Conservation (phyloP, 2,888 invertebrate species). For the Acronicta psi region DNA sequence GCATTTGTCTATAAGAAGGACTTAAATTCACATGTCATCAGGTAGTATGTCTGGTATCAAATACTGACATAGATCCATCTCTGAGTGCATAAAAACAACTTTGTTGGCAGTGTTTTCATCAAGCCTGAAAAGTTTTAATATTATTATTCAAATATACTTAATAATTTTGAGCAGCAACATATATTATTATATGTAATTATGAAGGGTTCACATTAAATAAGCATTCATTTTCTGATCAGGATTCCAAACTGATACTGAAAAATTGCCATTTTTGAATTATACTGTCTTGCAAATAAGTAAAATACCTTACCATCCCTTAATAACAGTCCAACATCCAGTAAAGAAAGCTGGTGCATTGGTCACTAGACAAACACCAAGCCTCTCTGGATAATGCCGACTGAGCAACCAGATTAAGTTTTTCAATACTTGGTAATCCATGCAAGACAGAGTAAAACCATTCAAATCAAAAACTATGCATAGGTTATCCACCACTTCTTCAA, state of each 20-base stretch:
- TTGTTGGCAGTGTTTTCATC: conserved; percentile 94
- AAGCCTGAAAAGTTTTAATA: conserved; percentile 85
- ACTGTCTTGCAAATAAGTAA: neutral
- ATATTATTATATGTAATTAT: too few species aligned
- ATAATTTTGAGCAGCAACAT: too few species aligned
- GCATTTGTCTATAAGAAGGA: conserved; percentile 44
- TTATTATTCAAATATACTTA: neutral
- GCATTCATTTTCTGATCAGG: neutral
- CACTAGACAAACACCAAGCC: conserved; percentile 93
- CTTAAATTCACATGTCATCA: conserved; percentile 87
- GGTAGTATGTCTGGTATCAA: conserved; percentile 94
- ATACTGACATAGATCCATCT: conserved; percentile 92
- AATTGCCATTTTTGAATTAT: too few species aligned
- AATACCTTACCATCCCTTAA: conserved; percentile 91
- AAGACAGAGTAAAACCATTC: conserved; percentile 92
- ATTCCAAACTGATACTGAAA: too few species aligned
- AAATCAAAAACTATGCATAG: conserved; percentile 94
- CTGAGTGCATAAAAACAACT: conserved; percentile 92
- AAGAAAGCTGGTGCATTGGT: conserved; percentile 93
- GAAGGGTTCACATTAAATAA: too few species aligned
- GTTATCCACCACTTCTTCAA: conserved; percentile 94
- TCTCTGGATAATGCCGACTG: conserved; percentile 93
- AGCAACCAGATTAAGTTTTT: conserved; percentile 94
- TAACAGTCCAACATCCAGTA: conserved; percentile 93
- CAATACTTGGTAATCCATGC: conserved; percentile 94